These are phyloP conservation scores for Echeneis naucrates DNA, from an alignment of 2,797 vertebrate genomes.

Conservation along the genomic window DNA sequence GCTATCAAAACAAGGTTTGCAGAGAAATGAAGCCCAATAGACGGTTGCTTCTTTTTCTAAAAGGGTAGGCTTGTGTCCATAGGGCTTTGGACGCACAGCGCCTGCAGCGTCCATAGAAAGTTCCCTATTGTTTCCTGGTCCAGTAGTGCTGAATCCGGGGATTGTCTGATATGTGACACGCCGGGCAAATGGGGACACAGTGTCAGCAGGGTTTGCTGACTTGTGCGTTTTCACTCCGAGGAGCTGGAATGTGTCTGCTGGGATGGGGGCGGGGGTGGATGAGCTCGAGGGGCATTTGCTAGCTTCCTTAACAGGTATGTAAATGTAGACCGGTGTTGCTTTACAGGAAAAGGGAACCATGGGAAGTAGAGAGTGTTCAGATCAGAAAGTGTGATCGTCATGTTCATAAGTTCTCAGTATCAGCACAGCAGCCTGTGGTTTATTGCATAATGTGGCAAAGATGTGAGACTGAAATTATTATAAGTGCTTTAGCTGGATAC, in stretches of 20 bases:
- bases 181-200: constrained; percentile 68
- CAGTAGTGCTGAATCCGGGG: constrained; percentile 82
- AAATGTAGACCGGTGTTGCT: constrained; percentile 36
- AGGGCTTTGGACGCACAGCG: constrained; percentile 60
- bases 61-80: constrained; percentile 51
- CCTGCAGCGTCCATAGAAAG: constrained; percentile 79
- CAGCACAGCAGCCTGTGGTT: background rate
- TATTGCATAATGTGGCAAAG: background rate
- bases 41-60: constrained; percentile 56
- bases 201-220: constrained; percentile 75
- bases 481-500: constrained; percentile 5
- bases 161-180: constrained; percentile 79
- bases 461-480: constrained; percentile 1
- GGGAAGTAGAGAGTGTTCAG: background rate
- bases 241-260: constrained; percentile 74
- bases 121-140: constrained; percentile 82
- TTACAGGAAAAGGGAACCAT: constrained; percentile 10
- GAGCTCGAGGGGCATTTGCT: background rate
- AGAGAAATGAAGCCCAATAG: constrained; percentile 63
- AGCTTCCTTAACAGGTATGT: constrained; percentile 42
- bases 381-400: background rate
- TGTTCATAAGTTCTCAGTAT: background rate
- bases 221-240: constrained; percentile 57
- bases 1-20: constrained; percentile 50
- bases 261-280: background rate